Evolutionary conservation across 2,888 invertebrate species (phyloP), one percentile per base, ranked within the genome.

Genomic region (Hylaea fasciaria): DNA sequence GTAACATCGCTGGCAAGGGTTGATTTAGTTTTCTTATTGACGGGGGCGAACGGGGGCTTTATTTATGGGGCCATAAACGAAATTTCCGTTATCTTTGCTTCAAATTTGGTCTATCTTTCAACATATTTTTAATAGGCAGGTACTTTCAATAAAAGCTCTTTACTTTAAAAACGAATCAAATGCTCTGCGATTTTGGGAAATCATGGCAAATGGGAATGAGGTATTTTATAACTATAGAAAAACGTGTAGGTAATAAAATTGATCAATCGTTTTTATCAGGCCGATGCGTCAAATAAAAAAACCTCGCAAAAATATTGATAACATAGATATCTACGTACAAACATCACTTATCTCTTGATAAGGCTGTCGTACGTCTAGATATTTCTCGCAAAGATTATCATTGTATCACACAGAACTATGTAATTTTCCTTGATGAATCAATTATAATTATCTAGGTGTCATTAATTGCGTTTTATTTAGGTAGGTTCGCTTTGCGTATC

Each of bases 311-410:
- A 61, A 61, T 49, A 49, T 43, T 37, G 62, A 62, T 59, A 59
- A 46, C 43, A 44, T 48, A 51, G 40, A 16, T 22, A 22, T 14
- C 10, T n/a, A 12, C 29, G 13, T 14, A 22, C 11, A 32, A 41
- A 44, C 32, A 51, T 57, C 22, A 35, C 44, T 48, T 58, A 58
- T 62, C 58, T 46, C 16, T 47, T 52, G 65, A 69, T 72, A 71
- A 61, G 70, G 69, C 73, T 75, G 70, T 63, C 72, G 76, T 74
- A 71, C 35, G 74, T 74, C 73, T 78, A 69, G 39, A 57, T 62
- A 53, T 48, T 45, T 39, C n/a, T 12, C 37, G 55, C 61, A 58
- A 64, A 51, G 39, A 54, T 57, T 65, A 61, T 55, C 57, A 29
- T 12, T 12, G 7, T 12, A 45, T 41, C 40, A 50, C 55, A 50